A percentile compares a stretch with the other conserved stretches of the same genome.
Conservation (phyloP, 2,888 invertebrate genomes). For the Digitonthophagus gazella region DNA sequence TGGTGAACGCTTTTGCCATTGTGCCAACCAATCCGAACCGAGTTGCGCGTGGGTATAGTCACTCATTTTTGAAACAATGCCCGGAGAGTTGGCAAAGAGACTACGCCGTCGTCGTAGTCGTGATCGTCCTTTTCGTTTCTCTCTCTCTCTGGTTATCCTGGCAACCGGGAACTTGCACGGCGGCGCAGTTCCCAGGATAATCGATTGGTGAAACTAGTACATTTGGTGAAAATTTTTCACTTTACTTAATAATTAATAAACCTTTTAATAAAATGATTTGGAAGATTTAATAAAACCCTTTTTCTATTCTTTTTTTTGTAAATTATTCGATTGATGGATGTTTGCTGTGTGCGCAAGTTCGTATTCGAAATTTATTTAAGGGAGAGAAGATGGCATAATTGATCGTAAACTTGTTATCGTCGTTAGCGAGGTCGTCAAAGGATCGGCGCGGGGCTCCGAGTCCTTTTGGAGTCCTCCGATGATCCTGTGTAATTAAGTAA, state of each 20-base stretch:
- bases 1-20: conserved; percentile 36
- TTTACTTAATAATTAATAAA: too few species aligned
- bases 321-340: neutral
- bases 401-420: conserved; percentile 53
- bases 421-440: conserved; percentile 49
- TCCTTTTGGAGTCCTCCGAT: conserved; percentile 26
- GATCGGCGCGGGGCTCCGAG: conserved; percentile 35
- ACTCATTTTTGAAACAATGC: conserved; percentile 30
- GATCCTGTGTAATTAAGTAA: conserved; percentile 52
- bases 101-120: conserved; percentile 18
- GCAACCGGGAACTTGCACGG: neutral
- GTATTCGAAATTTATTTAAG: conserved; percentile 27
- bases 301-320: too few species aligned
- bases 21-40: conserved; percentile 47
- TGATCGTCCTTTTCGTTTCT: neutral
- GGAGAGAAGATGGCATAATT: conserved; percentile 44
- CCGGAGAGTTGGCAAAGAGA: conserved; percentile 26
- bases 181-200: neutral
- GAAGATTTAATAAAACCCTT: too few species aligned
- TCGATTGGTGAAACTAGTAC: neutral
- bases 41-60: conserved; percentile 49
- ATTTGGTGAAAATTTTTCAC: neutral
- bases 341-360: conserved; percentile 5
- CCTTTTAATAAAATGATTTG: too few species aligned
- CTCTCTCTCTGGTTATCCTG: neutral